These are phyloP conservation scores for Rhysida immarginata DNA, from an alignment of 1,140 invertebrate genomes.

Conservation along the genomic window DNA sequence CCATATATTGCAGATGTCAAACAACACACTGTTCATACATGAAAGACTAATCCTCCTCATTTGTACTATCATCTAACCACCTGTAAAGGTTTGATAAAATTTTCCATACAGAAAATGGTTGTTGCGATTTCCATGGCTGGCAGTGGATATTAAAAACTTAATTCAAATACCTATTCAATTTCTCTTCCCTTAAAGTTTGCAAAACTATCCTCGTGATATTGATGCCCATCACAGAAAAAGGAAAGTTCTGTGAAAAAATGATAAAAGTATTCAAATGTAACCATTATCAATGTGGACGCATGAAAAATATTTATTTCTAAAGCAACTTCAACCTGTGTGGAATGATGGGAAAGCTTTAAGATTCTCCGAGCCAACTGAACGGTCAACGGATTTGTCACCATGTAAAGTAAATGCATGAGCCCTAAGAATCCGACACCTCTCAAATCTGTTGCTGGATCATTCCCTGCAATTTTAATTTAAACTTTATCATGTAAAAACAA, in stretches of 20 bases:
- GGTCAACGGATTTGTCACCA: constrained; percentile 29
- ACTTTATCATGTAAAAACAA: too few species aligned
- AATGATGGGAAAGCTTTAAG: constrained; percentile 36
- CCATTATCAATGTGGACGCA: constrained; percentile 1
- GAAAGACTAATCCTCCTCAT: too few species aligned
- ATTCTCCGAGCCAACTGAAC: constrained; percentile 32
- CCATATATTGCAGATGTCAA: too few species aligned
- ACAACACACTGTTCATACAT: too few species aligned
- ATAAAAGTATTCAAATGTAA: background rate
- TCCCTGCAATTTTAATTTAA: constrained; percentile 24
- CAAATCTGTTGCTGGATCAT: constrained; percentile 40
- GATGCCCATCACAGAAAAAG: constrained; percentile 39
- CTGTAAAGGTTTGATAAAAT: too few species aligned
- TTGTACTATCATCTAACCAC: too few species aligned
- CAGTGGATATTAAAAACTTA: too few species aligned
- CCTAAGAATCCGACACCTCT: constrained; percentile 38
- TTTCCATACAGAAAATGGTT: too few species aligned
- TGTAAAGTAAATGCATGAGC: constrained; percentile 35
- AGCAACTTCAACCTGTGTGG: constrained; percentile 25
- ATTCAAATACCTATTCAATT: constrained; percentile 39
- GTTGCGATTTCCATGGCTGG: too few species aligned
- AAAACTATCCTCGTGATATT: constrained; percentile 40
- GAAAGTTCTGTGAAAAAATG: constrained; percentile 33
- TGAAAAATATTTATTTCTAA: background rate
- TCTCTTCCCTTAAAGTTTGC: constrained; percentile 35